phyloP scores from a whole-genome alignment of 1,140 invertebrate species.

The Drosophila rufa region DNA sequence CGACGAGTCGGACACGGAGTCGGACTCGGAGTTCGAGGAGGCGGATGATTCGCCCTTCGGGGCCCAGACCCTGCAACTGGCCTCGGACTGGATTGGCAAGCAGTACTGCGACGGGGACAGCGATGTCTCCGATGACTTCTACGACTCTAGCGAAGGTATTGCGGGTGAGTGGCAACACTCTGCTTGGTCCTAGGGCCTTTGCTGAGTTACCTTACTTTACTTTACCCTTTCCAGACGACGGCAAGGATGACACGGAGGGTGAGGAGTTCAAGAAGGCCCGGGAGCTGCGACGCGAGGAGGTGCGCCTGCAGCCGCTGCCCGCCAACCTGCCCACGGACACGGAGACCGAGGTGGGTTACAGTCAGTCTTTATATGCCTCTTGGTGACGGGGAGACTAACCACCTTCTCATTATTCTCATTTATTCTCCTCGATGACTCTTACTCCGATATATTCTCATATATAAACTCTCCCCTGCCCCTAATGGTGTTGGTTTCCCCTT shows the following conservation, averaged over 20 bases:
- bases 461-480: conserved; percentile 34
- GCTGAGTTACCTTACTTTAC: background rate
- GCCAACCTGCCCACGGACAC: conserved; percentile 88
- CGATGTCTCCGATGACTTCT: conserved; percentile 79
- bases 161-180: conserved; percentile 56
- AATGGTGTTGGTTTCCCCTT: conserved; percentile 74
- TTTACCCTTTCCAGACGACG: conserved; percentile 85
- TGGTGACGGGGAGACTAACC: conserved; percentile 67
- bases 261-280: conserved; percentile 89
- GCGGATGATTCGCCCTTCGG: conserved; percentile 85
- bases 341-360: conserved; percentile 89
- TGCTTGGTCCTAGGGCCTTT: background rate
- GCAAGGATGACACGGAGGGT: conserved; percentile 90
- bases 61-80: conserved; percentile 81
- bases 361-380: background rate
- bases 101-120: conserved; percentile 79
- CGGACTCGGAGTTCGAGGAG: conserved; percentile 84
- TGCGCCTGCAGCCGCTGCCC: conserved; percentile 88
- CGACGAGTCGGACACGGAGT: conserved; percentile 76
- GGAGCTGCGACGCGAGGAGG: conserved; percentile 89
- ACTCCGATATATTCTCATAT: conserved; percentile 42
- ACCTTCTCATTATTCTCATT: conserved; percentile 60
- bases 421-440: conserved; percentile 64
- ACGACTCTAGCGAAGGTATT: conserved; percentile 83
- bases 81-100: conserved; percentile 85